Evolutionary conservation across 2,113 vertebrate genomes (phyloP).

Genomic region (Dromiciops gliroides): DNA sequence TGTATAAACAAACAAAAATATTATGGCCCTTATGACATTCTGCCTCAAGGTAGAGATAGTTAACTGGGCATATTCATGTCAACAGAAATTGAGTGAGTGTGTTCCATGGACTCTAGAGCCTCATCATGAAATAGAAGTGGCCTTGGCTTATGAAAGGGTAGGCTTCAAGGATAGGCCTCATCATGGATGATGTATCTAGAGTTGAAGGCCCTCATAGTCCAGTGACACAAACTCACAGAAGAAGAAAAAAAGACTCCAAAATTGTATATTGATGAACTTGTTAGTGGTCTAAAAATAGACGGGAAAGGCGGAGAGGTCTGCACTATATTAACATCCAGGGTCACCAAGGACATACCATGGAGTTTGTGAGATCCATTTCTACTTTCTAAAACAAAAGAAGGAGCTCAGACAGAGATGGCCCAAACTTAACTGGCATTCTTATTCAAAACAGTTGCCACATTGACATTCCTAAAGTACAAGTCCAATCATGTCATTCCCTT

Average conservation of each 20-base stretch:
- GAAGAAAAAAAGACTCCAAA: not conserved
- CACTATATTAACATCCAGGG: not conserved
- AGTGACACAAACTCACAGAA: not conserved
- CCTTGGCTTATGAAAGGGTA: not conserved
- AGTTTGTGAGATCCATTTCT: not conserved
- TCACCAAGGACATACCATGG: not conserved
- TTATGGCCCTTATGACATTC: too few relatives aligned
- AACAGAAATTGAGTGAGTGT: not conserved
- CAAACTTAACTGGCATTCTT: not conserved
- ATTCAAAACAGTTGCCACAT: too few relatives aligned
- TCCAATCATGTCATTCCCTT: too few relatives aligned
- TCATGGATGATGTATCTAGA: not conserved
- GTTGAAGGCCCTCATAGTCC: not conserved
- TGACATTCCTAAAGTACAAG: too few relatives aligned
- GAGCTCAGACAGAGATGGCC: not conserved
- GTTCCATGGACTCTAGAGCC: not conserved
- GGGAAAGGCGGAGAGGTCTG: not conserved
- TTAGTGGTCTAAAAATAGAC: not conserved
- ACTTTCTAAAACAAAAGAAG: not conserved
- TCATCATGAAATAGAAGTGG: not conserved
- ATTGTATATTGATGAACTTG: not conserved
- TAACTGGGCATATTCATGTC: not conserved
- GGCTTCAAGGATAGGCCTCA: not conserved
- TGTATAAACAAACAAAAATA: not conserved
- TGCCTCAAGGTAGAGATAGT: too few relatives aligned